Conservation (phyloP, 2,888 invertebrate species). For the Temnothorax rugatulus region DNA sequence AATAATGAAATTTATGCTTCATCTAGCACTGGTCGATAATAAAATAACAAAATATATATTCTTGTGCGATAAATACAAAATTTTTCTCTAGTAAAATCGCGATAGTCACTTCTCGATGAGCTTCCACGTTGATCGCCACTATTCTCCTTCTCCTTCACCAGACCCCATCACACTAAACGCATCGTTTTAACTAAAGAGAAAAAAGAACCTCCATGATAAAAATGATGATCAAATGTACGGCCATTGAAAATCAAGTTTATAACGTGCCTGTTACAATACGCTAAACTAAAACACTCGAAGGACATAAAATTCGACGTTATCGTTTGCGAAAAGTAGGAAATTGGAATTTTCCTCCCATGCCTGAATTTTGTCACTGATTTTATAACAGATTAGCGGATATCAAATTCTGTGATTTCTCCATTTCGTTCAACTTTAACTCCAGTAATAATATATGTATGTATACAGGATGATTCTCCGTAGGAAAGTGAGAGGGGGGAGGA, state of each 20-base stretch:
- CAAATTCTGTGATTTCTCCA: neutral
- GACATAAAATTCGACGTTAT: constrained; percentile 11
- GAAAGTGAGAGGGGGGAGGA: neutral
- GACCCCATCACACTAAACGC: neutral
- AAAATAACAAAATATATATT: constrained; percentile 36
- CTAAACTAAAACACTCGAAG: constrained; percentile 31
- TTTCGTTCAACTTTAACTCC: neutral
- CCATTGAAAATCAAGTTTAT: constrained; percentile 11
- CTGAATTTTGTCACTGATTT: constrained; percentile 5
- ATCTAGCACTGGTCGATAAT: neutral
- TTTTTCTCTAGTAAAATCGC: neutral
- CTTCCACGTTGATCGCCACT: neutral
- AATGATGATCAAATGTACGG: neutral
- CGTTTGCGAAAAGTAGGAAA: neutral
- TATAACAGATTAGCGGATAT: neutral
- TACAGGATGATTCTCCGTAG: neutral
- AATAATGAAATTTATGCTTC: constrained; percentile 11
- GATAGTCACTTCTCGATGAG: neutral
- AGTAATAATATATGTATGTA: neutral
- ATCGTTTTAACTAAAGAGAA: neutral
- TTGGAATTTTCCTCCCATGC: neutral
- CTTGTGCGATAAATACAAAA: constrained; percentile 20
- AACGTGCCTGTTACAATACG: constrained; percentile 4
- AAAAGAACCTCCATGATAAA: neutral
- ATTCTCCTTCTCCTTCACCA: neutral